Evolutionary conservation across 2,797 vertebrate genomes (phyloP).

Genomic region (Distichodus sexfasciatus): DNA sequence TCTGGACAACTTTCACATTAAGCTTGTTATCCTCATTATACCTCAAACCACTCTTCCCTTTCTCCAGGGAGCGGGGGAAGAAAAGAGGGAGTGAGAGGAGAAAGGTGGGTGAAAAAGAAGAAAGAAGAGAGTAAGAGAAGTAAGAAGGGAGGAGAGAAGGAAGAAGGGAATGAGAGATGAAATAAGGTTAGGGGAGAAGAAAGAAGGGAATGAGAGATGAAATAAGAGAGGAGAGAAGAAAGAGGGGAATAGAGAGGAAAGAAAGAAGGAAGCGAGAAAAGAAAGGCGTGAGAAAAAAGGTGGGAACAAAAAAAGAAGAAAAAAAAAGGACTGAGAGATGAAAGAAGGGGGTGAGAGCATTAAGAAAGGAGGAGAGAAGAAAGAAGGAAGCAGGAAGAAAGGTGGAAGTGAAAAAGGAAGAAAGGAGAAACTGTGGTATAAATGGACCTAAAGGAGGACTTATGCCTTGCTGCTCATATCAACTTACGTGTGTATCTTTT

Average conservation of each 20-base stretch:
- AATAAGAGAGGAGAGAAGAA: conserved; percentile 53
- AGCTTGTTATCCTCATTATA: too few species aligned
- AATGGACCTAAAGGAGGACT: too few species aligned
- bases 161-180: background rate
- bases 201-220: background rate
- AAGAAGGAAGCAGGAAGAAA: background rate
- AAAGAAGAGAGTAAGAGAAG: conserved; percentile 24
- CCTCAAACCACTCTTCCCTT: too few species aligned
- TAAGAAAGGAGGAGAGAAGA: conserved; percentile 15
- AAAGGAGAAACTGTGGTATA: background rate
- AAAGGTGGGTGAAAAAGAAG: background rate
- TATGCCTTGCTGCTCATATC: too few species aligned
- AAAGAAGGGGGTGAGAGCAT: conserved; percentile 34
- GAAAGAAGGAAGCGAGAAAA: conserved; percentile 47
- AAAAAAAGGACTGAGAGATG: conserved; percentile 29
- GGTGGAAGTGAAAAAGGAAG: background rate
- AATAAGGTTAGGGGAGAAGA: background rate
- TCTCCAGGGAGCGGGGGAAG: conserved; percentile 27
- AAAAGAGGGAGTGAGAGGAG: conserved; percentile 6
- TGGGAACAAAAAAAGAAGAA: conserved; percentile 41
- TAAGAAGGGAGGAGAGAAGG: background rate
- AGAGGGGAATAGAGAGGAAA: background rate
- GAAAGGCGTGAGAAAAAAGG: background rate
- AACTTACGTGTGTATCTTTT: too few species aligned
- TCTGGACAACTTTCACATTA: too few species aligned